Percentiles rank a stretch among this genome's conserved stretches.
Conservation (phyloP, 2,113 vertebrate species). For the Petaurus breviceps region DNA sequence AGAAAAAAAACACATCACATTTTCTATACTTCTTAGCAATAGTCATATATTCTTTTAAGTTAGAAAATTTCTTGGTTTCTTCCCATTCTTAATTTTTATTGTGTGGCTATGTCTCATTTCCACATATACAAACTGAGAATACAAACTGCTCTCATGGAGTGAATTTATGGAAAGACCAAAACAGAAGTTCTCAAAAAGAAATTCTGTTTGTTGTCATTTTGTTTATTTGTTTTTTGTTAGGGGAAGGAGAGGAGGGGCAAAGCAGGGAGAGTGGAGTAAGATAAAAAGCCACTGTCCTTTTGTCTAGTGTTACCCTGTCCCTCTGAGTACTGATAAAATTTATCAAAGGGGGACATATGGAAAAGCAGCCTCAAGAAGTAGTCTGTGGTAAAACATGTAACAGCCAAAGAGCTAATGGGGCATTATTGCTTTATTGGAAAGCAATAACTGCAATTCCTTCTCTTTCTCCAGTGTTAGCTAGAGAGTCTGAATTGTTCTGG, state of each 20-base stretch:
- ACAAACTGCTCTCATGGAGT: constrained; percentile 87
- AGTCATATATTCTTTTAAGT: constrained; percentile 67
- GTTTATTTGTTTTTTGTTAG: neutral
- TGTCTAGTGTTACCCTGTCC: constrained; percentile 69
- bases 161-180: constrained; percentile 80
- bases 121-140: constrained; percentile 78
- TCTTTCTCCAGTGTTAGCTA: constrained; percentile 23
- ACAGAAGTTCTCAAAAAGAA: constrained; percentile 80
- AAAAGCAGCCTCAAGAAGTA: constrained; percentile 68
- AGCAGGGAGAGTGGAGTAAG: constrained; percentile 70
- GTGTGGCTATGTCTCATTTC: constrained; percentile 82
- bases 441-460: neutral
- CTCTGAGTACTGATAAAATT: constrained; percentile 86
- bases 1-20: constrained; percentile 54
- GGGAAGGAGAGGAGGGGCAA: constrained; percentile 36
- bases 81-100: constrained; percentile 81
- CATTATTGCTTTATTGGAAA: constrained; percentile 68
- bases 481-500: constrained; percentile 1
- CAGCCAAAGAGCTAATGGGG: constrained; percentile 73
- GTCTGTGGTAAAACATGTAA: constrained; percentile 82
- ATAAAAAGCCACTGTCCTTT: constrained; percentile 85
- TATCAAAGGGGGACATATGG: constrained; percentile 82
- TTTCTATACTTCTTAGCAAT: constrained; percentile 47
- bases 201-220: constrained; percentile 27
- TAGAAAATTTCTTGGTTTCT: constrained; percentile 83